These are phyloP conservation scores for Bembecia ichneumoniformis DNA, from an alignment of 2,888 invertebrate genomes.

Conservation along the genomic window DNA sequence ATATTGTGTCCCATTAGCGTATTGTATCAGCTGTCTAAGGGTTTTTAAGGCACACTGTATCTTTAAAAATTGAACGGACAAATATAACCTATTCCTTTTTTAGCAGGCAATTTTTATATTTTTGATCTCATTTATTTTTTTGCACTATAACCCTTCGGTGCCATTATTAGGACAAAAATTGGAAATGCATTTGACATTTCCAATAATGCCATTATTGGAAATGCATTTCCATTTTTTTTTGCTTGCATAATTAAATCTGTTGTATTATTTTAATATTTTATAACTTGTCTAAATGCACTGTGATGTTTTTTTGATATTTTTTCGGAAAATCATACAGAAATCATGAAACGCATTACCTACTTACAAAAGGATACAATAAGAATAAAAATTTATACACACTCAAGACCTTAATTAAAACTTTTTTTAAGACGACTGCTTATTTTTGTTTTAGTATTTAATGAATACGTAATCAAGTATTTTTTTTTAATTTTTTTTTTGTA, in stretches of 20 bases:
- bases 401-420: not conserved
- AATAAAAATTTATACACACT: not conserved
- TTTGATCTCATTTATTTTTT: constrained; percentile 54
- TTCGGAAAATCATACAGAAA: not conserved
- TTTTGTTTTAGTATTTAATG: constrained; percentile 9
- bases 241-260: constrained; percentile 2
- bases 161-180: constrained; percentile 44
- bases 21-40: too few relatives aligned
- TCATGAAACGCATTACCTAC: not conserved
- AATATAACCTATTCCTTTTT: constrained; percentile 21
- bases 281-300: too few relatives aligned
- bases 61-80: constrained; percentile 30
- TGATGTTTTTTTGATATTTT: too few relatives aligned
- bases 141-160: constrained; percentile 55
- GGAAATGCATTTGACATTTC: too few relatives aligned
- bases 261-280: too few relatives aligned
- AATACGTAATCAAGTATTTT: constrained; percentile 6
- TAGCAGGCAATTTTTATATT: constrained; percentile 55
- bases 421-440: constrained; percentile 2
- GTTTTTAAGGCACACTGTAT: not conserved
- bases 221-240: constrained; percentile 20
- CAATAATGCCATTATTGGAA: too few relatives aligned
- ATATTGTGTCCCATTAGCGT: too few relatives aligned
- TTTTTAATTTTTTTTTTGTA: constrained; percentile 13
- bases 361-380: not conserved